Base-by-base conservation (phyloP, 2,888 invertebrate species). In the Cremastinae sp. region DNA sequence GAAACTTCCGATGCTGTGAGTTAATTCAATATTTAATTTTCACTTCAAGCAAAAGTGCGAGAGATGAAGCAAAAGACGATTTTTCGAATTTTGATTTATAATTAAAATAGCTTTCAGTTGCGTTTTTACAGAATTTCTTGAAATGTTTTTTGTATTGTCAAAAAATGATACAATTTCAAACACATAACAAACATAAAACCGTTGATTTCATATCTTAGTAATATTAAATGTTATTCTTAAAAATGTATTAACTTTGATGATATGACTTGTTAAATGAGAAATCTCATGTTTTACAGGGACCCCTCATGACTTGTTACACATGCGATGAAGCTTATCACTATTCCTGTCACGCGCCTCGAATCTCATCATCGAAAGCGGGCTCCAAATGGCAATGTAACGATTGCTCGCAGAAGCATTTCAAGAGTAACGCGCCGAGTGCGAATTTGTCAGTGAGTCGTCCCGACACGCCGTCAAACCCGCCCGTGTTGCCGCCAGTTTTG, bases 321-420 rank as follows among this genome's bases (percentile, higher is more conserved):
- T 97, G 97, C 88, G 95, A 95, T 51, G 96, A 96, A 88, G 95
- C 95, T 2, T 97, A 95, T 87, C 97, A 97, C 88, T 92, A 94
- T 76, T 90, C 92, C 37, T 97, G 97, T 85, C 97, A 97, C 84
- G 90, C 92, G 39, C 96, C 97, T 2, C 91, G 92, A 49, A 91
- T 95, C 77, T 76, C 83, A 18, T 72, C 80, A 10, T 90, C 91
- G 2, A 92, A 93, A 86, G 91, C 92, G 10, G 92, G 92, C 85
- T 90, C 92, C 45, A 93, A 93, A 81, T 95, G 95, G 95, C 92
- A 94, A 73, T 96, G 95, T 83, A 91, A 92, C 66, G 94, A 94
- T 79, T 95, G 95, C 81, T 74, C 74, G 5, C 86, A 85, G 51
- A 89, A 88, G 53, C 85, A 83, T 28, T 81, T 79, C 5, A 37